Percentiles rank a stretch among this genome's conserved stretches.
Evolutionary conservation across 2,113 vertebrate genomes (phyloP).

Genomic region (Sinocyclocheilus rhinocerous): DNA sequence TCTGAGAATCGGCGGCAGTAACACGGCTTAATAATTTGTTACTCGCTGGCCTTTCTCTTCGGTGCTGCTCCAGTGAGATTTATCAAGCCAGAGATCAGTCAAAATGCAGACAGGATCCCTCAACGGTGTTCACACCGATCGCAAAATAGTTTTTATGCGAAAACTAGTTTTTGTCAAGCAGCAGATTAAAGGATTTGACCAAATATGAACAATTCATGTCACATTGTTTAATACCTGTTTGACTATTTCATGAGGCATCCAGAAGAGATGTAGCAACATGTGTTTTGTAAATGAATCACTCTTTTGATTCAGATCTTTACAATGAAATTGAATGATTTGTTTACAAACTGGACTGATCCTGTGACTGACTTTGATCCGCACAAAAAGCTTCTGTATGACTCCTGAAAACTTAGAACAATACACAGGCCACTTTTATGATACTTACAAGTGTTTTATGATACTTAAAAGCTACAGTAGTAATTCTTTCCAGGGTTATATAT

Average conservation of each 20-base stretch:
- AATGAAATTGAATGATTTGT: background rate
- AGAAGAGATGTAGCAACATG: background rate
- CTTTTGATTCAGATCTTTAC: background rate
- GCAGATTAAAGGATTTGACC: conserved; percentile 9
- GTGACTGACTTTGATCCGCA: background rate
- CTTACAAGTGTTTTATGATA: too few relatives aligned
- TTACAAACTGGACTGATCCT: background rate
- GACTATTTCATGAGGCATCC: background rate
- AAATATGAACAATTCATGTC: background rate
- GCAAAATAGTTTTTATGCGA: background rate
- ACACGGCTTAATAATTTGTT: conserved; percentile 60
- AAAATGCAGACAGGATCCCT: conserved; percentile 46
- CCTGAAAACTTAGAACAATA: background rate
- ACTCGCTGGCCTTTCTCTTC: conserved; percentile 43
- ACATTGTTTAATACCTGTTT: background rate
- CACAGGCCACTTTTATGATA: background rate
- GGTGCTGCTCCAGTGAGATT: conserved; percentile 46
- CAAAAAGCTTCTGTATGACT: background rate
- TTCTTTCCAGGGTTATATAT: too few relatives aligned
- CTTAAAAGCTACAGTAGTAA: too few relatives aligned
- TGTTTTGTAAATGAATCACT: background rate
- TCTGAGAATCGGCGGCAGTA: conserved; percentile 55
- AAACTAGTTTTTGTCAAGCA: background rate
- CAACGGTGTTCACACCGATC: conserved; percentile 23
- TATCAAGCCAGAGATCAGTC: conserved; percentile 55